Evolutionary conservation across 2,797 vertebrate species (phyloP), one percentile per base, ranked within the genome.

Genomic region (Rhodeus uyekii): DNA sequence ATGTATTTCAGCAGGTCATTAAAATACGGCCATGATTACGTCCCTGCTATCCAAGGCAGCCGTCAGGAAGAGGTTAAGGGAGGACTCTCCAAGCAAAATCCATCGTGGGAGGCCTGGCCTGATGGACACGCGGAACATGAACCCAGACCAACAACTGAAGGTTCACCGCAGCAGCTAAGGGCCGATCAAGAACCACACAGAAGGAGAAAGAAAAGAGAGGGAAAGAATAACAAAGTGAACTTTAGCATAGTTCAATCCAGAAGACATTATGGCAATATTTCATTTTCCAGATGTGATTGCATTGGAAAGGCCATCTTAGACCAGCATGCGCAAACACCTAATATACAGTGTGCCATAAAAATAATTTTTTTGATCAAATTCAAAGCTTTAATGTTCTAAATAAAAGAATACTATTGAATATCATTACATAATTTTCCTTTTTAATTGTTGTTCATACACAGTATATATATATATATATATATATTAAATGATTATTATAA

Each of bases 31-130:
- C 60, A 44, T 74, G 46, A 71, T 81, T 72, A 60, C 32, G 36
- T 32, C 60, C 24, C 34, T 80, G 48, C 61, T 67, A 65, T 83
- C 42, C 34, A 46, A 44, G 44, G 53, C 69, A 74, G 58, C 4
- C 39, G 4, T 3, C 2, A 50, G 18, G 48, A 18, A 63, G 60
- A 85, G 60, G 63, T 85, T 67, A 65, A 55, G 8, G 16, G 48
- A 64, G 69, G 24, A 76, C 50, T 80, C 65, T 74, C 65, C 18
- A 22, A 89, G 58, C 53, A 81, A 87, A 83, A 83, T 84, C 80
- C 53, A 81, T 89, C 87, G 89, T 92, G 91, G 90, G 90, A 88
- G 78, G 80, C 72, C 76, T 48, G 53, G 80, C 72, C 69, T 53
- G 76, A 75, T 67, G 83, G 79, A 80, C 87, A 86, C 87, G 78